Evolutionary conservation across 2,113 vertebrate species (phyloP).

Genomic region (Pteropus alecto): DNA sequence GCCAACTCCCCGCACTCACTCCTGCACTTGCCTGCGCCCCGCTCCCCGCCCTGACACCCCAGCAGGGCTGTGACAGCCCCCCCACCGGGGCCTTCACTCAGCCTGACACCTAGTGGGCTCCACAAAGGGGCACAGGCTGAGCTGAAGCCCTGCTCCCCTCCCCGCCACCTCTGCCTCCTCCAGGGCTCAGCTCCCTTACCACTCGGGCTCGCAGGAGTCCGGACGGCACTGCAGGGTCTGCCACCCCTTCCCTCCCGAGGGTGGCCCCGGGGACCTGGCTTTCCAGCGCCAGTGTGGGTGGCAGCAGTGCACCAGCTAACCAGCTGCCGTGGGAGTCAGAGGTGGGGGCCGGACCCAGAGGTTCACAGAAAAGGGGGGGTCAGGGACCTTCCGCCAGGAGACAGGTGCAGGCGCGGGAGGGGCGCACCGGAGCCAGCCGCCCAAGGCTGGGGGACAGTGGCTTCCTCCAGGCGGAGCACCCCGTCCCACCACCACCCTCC

Average conservation of each 20-base stretch:
- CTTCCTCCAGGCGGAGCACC: no score
- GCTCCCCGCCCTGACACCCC: no score
- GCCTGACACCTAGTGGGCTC: fast-evolving
- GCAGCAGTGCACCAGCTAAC: neutral
- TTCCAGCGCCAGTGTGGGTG: neutral
- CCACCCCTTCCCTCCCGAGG: neutral
- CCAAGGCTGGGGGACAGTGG: no score
- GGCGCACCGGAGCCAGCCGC: no score
- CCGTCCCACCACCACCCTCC: no score
- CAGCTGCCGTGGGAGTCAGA: neutral
- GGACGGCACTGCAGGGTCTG: neutral
- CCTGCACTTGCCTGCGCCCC: neutral
- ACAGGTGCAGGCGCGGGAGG: no score
- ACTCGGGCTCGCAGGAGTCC: neutral
- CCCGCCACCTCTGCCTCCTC: neutral
- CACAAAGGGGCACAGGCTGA: neutral
- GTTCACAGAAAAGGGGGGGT: neutral
- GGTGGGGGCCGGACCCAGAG: neutral
- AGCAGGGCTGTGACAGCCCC: neutral
- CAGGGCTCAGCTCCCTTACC: neutral
- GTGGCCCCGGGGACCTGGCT: neutral
- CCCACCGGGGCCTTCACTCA: neutral
- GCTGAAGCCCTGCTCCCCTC: neutral
- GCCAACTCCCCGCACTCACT: no score
- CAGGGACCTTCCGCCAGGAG: neutral